A percentile compares a stretch with the other conserved stretches of the same genome.
Evolutionary conservation across 2,113 vertebrate genomes (phyloP).

Genomic region (Orycteropus afer): DNA sequence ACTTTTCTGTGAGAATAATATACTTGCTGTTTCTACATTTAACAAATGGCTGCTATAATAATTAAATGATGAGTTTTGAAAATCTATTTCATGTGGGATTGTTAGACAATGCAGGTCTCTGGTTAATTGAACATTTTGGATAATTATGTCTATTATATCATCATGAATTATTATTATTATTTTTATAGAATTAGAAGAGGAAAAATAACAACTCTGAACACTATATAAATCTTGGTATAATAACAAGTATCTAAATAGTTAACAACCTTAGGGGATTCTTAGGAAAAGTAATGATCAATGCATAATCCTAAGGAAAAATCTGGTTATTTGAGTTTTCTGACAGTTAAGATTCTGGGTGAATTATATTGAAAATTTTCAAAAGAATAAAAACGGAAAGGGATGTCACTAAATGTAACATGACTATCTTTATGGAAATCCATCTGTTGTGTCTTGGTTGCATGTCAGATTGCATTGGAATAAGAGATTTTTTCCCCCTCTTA

Average conservation of each 20-base stretch:
- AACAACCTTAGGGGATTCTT: background rate
- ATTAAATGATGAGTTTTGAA: constrained; percentile 22
- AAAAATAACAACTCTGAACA: background rate
- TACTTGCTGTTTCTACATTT: background rate
- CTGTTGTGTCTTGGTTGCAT: background rate
- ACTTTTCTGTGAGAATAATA: background rate
- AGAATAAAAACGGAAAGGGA: background rate
- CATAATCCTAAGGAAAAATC: background rate
- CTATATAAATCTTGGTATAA: background rate
- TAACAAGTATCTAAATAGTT: background rate
- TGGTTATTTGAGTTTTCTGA: constrained; percentile 36
- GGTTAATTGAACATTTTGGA: constrained; percentile 21
- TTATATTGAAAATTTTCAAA: constrained; percentile 5
- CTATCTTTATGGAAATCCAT: background rate
- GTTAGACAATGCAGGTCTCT: background rate
- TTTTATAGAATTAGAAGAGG: background rate
- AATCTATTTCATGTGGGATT: background rate
- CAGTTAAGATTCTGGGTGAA: background rate
- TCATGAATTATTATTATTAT: constrained; percentile 10
- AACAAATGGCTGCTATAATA: background rate
- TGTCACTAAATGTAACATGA: background rate
- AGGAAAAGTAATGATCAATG: background rate
- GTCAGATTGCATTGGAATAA: background rate
- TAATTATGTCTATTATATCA: background rate
- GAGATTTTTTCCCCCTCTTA: background rate